phyloP scores from a whole-genome alignment of 2,888 invertebrate species.

The Busseola fusca region DNA sequence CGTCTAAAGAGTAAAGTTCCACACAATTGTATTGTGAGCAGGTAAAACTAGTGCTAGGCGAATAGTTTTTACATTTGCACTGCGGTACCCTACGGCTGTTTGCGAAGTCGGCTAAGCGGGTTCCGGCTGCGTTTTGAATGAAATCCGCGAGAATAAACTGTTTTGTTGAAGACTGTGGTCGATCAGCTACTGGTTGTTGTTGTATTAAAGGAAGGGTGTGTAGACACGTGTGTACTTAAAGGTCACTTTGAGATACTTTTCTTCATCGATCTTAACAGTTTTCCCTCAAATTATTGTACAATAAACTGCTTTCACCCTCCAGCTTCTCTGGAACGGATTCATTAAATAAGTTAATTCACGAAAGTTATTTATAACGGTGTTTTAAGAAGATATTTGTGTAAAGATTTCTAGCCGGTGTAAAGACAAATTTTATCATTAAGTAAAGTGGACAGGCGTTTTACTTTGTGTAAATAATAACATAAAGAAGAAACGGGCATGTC shows the following conservation, averaged over 20 bases:
- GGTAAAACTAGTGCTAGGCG: conserved; percentile 38
- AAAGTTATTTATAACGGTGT: not conserved
- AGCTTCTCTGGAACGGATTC: not conserved
- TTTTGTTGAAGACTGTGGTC: conserved; percentile 14
- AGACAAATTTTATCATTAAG: not conserved
- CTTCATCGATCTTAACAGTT: not conserved
- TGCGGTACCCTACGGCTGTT: conserved; percentile 47
- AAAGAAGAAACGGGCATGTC: too few relatives aligned
- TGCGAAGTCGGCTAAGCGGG: conserved; percentile 44
- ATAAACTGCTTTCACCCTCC: not conserved
- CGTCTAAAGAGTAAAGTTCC: conserved; percentile 44
- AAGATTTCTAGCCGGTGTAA: not conserved
- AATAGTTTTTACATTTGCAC: conserved; percentile 55
- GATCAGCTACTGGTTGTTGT: not conserved
- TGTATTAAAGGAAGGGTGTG: not conserved
- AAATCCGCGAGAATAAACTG: conserved; percentile 37
- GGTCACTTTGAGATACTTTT: not conserved
- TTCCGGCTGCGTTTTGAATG: conserved; percentile 50
- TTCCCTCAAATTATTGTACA: not conserved
- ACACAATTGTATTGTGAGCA: conserved; percentile 22
- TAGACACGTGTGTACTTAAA: not conserved
- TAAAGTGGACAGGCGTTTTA: not conserved
- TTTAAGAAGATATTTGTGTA: not conserved
- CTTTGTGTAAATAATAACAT: too few relatives aligned
- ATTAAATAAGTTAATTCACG: not conserved